phyloP scores from a whole-genome alignment of 2,113 vertebrate genomes.

The Zootoca vivipara region DNA sequence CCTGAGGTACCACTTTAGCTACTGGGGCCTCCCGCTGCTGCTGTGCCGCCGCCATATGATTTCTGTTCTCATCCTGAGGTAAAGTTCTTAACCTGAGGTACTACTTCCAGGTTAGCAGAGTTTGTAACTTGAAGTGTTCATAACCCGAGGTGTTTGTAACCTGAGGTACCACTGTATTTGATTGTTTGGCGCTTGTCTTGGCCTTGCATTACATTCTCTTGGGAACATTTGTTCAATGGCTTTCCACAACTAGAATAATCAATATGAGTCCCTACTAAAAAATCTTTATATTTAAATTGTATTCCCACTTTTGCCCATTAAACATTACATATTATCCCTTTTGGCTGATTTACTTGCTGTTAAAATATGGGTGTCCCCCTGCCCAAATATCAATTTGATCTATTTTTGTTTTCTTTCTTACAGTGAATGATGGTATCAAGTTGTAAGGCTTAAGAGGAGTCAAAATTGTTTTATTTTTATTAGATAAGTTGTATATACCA shows the following conservation, averaged over 20 bases:
- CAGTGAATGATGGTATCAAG: neutral
- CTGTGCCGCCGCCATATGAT: no score
- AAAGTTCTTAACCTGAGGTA: no score
- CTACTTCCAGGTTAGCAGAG: no score
- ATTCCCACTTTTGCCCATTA: conserved; percentile 3
- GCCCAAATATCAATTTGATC: conserved; percentile 20
- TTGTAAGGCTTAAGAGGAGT: conserved; percentile 16
- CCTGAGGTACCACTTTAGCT: no score
- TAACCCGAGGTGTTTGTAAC: no score
- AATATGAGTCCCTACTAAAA: conserved; percentile 14
- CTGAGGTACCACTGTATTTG: neutral
- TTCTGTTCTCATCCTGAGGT: no score
- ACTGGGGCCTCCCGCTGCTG: no score
- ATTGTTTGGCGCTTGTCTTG: neutral
- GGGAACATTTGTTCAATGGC: conserved; percentile 4
- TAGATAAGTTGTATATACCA: conserved; percentile 4
- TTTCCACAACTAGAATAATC: conserved; percentile 24
- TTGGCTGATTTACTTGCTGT: neutral
- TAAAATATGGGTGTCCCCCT: conserved; percentile 6
- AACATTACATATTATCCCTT: neutral
- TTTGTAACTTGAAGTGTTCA: no score
- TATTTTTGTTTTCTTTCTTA: conserved; percentile 21
- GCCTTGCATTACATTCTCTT: conserved; percentile 5
- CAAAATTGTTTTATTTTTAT: conserved; percentile 26
- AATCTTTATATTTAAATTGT: conserved; percentile 22